Evolutionary conservation across 2,888 invertebrate genomes (phyloP), one percentile per base, ranked within the genome.

Genomic region (Synergus laeviventris): DNA sequence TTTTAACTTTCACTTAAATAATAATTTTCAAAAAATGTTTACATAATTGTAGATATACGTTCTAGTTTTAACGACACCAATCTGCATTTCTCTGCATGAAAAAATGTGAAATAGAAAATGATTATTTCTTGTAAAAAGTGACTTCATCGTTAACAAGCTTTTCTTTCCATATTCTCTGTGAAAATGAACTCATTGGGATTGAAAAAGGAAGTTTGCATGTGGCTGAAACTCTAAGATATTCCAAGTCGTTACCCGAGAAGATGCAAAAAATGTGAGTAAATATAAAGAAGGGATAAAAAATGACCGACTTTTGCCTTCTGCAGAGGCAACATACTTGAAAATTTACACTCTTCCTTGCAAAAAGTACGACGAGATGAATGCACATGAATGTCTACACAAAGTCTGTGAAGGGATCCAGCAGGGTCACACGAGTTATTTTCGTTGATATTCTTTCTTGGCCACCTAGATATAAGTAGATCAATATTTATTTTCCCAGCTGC

Each of bases 111-210:
- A n/a, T 16, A 16, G 16, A 16, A 45, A 45, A n/a, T 45, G 5
- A 45, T 45, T 14, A 31, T 60, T 24, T 11, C 21, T 8, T 61
- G 14, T 31, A 61, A 61, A 14, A 62, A 38, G 38, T 62, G 11
- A 62, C 18, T 18, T 11, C 21, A 59, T 59, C 12, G 11, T n/a
- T 62, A 31, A 62, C 31, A 36, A 18, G 62, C 42, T 66, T 16
- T 24, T 45, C 49, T 45, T 66, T 66, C 24, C 42, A 66, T 45
- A 39, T 24, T 59, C 12, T 59, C 24, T 21, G 12, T 59, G 56
- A 24, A 24, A 59, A 24, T 24, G 56, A 59, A 59, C 7, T 59
- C 21, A 5, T n/a, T 18, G 31, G 31, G 42, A 14, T 59, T 59
- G 21, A 24, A 24, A 59, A 24, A 59, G 21, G 21, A 56, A 21